Conservation (phyloP, 2,888 invertebrate genomes). For the Calliopum simillimum region DNA sequence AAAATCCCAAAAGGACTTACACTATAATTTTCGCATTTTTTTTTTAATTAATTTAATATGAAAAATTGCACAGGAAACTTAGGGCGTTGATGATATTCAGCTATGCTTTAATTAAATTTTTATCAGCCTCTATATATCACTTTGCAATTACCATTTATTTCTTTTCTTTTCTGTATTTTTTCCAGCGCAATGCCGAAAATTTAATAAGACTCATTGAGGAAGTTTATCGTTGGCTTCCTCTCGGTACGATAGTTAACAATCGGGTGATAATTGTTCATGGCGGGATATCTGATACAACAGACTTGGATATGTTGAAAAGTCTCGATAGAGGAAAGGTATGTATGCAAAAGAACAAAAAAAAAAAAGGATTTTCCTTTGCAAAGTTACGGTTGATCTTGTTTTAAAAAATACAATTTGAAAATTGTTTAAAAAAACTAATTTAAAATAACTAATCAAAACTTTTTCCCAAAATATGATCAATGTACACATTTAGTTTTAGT, state of each 20-base stretch:
- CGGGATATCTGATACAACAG: constrained; percentile 90
- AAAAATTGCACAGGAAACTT: too few relatives aligned
- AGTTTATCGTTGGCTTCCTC: constrained; percentile 91
- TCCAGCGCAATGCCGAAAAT: constrained; percentile 80
- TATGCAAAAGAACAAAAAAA: too few relatives aligned
- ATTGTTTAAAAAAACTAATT: too few relatives aligned
- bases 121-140: not conserved
- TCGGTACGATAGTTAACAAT: constrained; percentile 90
- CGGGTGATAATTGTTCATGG: constrained; percentile 92
- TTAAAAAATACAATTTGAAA: too few relatives aligned
- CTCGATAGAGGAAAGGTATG: constrained; percentile 87
- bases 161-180: not conserved
- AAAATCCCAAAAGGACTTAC: not conserved
- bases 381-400: too few relatives aligned
- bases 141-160: constrained; percentile 3
- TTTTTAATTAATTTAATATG: too few relatives aligned
- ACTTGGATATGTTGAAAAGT: constrained; percentile 82
- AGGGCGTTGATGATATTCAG: too few relatives aligned
- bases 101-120: not conserved
- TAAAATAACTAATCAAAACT: too few relatives aligned
- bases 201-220: constrained; percentile 86
- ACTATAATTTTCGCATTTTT: too few relatives aligned
- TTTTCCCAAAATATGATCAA: too few relatives aligned
- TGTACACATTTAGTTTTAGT: too few relatives aligned
- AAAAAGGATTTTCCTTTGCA: not conserved